phyloP scores from a whole-genome alignment of 2,888 invertebrate genomes.

The Napeogenes inachia region DNA sequence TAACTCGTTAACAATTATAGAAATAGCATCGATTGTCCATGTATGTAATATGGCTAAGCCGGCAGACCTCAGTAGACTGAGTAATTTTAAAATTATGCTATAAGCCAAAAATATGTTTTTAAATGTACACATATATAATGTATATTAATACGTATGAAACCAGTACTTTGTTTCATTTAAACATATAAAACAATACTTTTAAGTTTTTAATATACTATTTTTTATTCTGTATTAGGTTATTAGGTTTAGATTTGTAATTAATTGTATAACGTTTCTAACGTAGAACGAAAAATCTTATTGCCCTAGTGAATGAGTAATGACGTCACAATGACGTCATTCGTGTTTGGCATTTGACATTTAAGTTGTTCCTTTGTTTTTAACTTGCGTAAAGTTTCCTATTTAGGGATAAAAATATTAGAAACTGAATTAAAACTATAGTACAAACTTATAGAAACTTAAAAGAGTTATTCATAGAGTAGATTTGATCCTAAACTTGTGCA shows the following conservation, averaged over 20 bases:
- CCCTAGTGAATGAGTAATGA: slow-evolving; percentile 35
- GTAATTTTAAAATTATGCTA: too few species aligned
- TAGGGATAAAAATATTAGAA: slow-evolving; percentile 42
- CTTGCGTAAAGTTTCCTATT: slow-evolving; percentile 32
- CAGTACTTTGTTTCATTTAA: too few species aligned
- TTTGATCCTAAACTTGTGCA: slow-evolving; percentile 1
- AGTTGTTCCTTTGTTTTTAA: slow-evolving; percentile 36
- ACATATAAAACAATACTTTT: too few species aligned
- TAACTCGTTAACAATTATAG: too few species aligned
- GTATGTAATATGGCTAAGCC: too few species aligned
- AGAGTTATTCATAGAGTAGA: not conserved
- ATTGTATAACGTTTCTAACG: slow-evolving; percentile 7
- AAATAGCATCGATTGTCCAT: too few species aligned
- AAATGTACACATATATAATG: too few species aligned
- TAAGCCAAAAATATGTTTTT: too few species aligned
- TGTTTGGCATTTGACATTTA: slow-evolving; percentile 46
- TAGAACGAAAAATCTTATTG: slow-evolving; percentile 26
- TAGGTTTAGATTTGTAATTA: not conserved
- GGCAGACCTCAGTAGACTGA: too few species aligned
- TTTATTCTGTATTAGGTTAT: too few species aligned
- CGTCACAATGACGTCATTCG: slow-evolving; percentile 64
- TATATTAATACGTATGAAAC: too few species aligned
- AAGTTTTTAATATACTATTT: too few species aligned
- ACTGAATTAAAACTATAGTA: slow-evolving; percentile 12
- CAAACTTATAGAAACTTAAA: slow-evolving; percentile 21